A percentile compares a stretch with the other conserved stretches of the same genome.
phyloP scores from a whole-genome alignment of 2,113 vertebrate genomes.

The Anarhynchus alexandrinus region DNA sequence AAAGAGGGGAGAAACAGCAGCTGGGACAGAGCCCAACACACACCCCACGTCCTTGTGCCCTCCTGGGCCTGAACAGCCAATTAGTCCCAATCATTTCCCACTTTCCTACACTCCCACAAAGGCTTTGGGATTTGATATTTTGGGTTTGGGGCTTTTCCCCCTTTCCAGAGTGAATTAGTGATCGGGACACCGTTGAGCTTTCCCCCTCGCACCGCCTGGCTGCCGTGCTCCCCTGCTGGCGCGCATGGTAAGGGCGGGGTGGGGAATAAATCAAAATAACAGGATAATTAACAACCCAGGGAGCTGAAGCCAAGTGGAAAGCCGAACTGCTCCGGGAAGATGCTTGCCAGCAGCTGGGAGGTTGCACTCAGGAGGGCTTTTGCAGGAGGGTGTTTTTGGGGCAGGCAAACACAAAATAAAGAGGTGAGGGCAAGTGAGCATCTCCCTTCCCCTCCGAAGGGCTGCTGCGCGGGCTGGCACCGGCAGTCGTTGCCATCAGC shows the following conservation, averaged over 20 bases:
- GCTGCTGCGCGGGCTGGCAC: not conserved
- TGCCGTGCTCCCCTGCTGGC: not conserved
- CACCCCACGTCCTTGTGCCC: not conserved
- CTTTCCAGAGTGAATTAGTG: not conserved
- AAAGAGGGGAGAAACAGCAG: not conserved
- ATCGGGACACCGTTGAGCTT: not conserved
- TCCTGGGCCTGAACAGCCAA: not conserved
- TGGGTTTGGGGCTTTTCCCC: not conserved
- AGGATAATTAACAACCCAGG: not conserved
- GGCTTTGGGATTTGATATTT: not conserved
- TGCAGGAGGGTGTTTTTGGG: not conserved
- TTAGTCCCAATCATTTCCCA: accelerated
- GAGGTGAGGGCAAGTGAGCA: not conserved
- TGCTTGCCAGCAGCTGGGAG: not conserved
- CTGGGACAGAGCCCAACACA: not conserved
- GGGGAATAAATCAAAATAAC: not conserved
- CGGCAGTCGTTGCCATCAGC: not conserved
- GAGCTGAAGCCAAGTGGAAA: not conserved
- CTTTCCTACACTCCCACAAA: not conserved
- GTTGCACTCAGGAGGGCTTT: not conserved
- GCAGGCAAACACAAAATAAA: not conserved
- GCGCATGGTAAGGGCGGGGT: not conserved
- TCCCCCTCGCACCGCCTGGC: not conserved
- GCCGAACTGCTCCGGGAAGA: not conserved
- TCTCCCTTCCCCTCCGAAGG: not conserved